Base-by-base conservation (phyloP, 2,797 vertebrate genomes). In the Hoplostethus mediterraneus region DNA sequence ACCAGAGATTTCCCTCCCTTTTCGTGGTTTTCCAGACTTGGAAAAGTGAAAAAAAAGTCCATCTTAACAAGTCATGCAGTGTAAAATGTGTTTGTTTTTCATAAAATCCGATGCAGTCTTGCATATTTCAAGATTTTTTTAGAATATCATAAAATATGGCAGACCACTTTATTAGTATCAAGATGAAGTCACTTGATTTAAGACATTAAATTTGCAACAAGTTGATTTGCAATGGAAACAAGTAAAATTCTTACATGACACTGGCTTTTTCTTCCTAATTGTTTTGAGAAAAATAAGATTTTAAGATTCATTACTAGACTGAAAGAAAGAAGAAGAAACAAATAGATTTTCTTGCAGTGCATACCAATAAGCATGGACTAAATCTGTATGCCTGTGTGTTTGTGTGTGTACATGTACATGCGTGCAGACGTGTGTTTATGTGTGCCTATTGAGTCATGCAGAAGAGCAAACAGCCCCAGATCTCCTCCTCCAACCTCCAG, bases 381-480 rank as follows among this genome's bases (percentile, higher is more conserved):
- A 28, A 28, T 9, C 28, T 53, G 3, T 33, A 42, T 62, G 42
- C 30, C 42, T 62, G 51, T 14, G 0, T 12, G 3, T 44, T 45
- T 33, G 30, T 12, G 49, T 33, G 47, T 44, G 33, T 48, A 42
- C 58, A 25, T 42, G 40, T 4, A 9, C 48, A 7, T 48, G 42
- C 59, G 17, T 42, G 40, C 4, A 9, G 53, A 7, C 21, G 25
- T 45, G 40, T 73, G 56, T 67, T 71, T 17, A 51, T 59, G 40
- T 54, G 16, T 40, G 30, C 25, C 10, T 10, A 17, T 28, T n/a
- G 40, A 42, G 8, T 42, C 40, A 42, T 3, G 62, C 55, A 76
- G 59, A 52, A 16, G 13, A 53, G 73, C 65, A 83, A 81, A 75
- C 67, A 82, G 52, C 42, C 44, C 21, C 33, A 73, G 65, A 79